Evolutionary conservation across 2,113 vertebrate species (phyloP), one percentile per base, ranked within the genome.

Genomic region (Marmota monax): DNA sequence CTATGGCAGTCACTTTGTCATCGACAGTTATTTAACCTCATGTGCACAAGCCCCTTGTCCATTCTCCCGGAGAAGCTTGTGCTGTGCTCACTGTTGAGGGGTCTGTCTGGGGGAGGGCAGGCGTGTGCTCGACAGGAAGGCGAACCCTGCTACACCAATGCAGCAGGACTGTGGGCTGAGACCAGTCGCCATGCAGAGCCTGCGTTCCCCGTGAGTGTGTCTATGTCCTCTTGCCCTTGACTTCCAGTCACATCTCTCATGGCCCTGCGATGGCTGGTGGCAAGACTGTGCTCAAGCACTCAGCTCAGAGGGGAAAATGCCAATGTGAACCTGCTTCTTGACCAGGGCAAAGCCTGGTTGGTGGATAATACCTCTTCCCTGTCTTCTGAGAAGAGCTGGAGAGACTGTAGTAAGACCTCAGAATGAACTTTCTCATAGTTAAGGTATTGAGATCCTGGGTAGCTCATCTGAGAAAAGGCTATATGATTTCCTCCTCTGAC

Each of bases 31-130:
- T 61, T 88, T 76, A 16, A 4, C 78, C 42, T 58, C 39, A 56
- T 13, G 11, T 13, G 1, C 18, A n/a, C 4, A 0, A 5, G 29
- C 6, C 67, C n/a, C 0, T 20, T 23, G 7, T 23, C 53, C 32
- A 5, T 78, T 76, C 39, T 58, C 65, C 73, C 51, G 42, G 14
- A 5, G 17, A 3, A 58, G 18, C 20, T 65, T 45, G 7, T 32
- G 34, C 42, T 10, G 3, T 18, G 32, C 1, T 80, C 51, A 13
- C 53, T 53, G 11, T 34, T 8, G 27, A 65, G 48, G 5, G n/a
- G 9, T 3, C 32, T 27, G 25, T 12, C 67, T 11, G 5, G 17
- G 63, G 8, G 16, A 63, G 51, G 10, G 32, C 20, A n/a, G 77
- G 37, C 20, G 39, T 42, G 34, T 32, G 39, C 39, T 48, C 1